phyloP scores from a whole-genome alignment of 2,797 vertebrate species.

The Channallabes apus region DNA sequence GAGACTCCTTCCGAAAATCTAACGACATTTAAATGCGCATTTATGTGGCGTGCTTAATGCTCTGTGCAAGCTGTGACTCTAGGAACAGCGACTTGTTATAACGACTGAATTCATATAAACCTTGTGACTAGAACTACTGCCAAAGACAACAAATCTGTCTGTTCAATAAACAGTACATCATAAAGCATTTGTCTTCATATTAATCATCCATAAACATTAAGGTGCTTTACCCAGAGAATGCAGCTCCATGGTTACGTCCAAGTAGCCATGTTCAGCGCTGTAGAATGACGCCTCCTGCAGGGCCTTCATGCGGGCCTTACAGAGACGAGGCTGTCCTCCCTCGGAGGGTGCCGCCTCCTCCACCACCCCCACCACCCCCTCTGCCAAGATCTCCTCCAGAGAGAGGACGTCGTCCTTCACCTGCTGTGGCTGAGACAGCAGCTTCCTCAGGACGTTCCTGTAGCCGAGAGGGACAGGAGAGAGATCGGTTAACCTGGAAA shows the following conservation, averaged over 20 bases:
- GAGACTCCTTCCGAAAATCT: neutral
- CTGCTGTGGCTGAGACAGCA: slow-evolving; percentile 92
- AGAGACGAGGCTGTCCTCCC: slow-evolving; percentile 81
- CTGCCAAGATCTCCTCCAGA: slow-evolving; percentile 94
- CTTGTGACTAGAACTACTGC: neutral
- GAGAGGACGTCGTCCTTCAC: slow-evolving; percentile 91
- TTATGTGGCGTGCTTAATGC: neutral
- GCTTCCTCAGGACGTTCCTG: slow-evolving; percentile 94
- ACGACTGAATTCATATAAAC: neutral
- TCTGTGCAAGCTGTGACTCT: neutral
- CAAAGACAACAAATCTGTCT: neutral
- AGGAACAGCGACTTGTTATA: neutral
- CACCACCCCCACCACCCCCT: slow-evolving; percentile 87
- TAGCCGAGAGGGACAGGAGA: slow-evolving; percentile 36
- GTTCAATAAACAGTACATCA: neutral
- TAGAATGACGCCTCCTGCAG: slow-evolving; percentile 97
- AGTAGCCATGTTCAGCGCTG: slow-evolving; percentile 93
- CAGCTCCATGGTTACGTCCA: slow-evolving; percentile 98
- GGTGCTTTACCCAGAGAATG: slow-evolving; percentile 79
- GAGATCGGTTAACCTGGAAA: slow-evolving; percentile 11
- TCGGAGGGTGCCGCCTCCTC: slow-evolving; percentile 54
- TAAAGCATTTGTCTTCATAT: neutral
- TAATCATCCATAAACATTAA: neutral
- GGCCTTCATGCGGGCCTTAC: slow-evolving; percentile 90
- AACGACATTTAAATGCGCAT: neutral